Base-by-base conservation (phyloP, 2,113 vertebrate species). In the Neolamprologus sp. region DNA sequence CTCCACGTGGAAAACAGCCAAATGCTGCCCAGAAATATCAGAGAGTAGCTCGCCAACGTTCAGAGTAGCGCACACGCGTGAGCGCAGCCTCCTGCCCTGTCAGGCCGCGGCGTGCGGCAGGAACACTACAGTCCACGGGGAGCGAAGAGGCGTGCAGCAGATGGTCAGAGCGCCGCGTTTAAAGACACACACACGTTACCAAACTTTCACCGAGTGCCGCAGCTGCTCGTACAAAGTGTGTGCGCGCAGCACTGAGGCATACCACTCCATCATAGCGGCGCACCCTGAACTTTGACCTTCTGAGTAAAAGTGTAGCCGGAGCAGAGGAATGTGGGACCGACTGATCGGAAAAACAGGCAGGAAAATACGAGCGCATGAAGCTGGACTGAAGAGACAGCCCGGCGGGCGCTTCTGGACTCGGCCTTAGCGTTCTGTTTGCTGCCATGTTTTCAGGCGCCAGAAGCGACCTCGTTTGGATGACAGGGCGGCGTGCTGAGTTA, bases 281-380 rank as follows among this genome's bases (percentile, higher is more conserved):
- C 42, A 30, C 71, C 23, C 26, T 78, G 71, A 78, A 78, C 71
- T 78, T 78, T 78, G 71, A 78, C 71, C 71, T 78, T 49, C 71
- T 49, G 40, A 47, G 42, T 12, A 49, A 75, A 49, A 30, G 23
- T 12, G 71, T n/a, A 49, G 71, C 42, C 3, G 2, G 23, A 78
- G 71, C 42, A 78, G 23, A 49, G 71, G 71, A 49, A 49, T 78
- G 71, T 78, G 42, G 71, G 16, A 19, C 71, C 1, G 26, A 30
- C 21, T 75, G 68, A 47, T 75, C 1, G 17, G 42, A 12, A 30
- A 75, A 75, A 19, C 40, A 7, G 23, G 68, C 68, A 47, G 14
- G 21, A 75, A 47, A 75, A 75, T 19, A 47, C 0, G 2, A 28
- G 23, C 16, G 14, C 14, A 1, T 47, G 23, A 4, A 75, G 23